phyloP scores from a whole-genome alignment of 2,113 vertebrate genomes.

The Dunckerocampus dactyliophorus region DNA sequence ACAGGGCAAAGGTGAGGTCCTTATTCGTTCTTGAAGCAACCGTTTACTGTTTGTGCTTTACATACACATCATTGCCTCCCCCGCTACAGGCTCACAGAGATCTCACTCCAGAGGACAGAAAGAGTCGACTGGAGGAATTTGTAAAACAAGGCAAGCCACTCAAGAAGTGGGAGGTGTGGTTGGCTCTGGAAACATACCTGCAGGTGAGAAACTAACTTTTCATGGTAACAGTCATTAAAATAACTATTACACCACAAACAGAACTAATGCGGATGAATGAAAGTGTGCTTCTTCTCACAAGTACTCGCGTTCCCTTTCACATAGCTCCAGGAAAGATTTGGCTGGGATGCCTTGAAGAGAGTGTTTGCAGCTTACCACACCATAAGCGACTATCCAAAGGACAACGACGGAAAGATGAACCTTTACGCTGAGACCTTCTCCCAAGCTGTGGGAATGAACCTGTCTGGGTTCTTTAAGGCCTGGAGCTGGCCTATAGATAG shows the following conservation, averaged over 20 bases:
- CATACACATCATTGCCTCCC: neutral
- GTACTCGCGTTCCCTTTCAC: neutral
- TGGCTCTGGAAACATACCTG: constrained; percentile 20
- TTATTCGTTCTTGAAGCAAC: neutral
- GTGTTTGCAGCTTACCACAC: constrained; percentile 74
- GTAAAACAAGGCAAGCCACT: constrained; percentile 40
- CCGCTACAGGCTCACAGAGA: constrained; percentile 21
- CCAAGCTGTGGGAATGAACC: constrained; percentile 66
- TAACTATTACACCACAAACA: neutral
- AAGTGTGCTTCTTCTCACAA: neutral
- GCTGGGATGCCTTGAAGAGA: constrained; percentile 74
- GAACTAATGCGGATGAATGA: neutral
- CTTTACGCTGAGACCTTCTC: constrained; percentile 76
- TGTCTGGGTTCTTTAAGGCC: constrained; percentile 73
- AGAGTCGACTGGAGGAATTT: constrained; percentile 33
- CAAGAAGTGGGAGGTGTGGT: constrained; percentile 49
- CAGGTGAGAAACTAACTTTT: neutral
- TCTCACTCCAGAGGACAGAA: constrained; percentile 13
- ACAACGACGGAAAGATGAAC: constrained; percentile 77
- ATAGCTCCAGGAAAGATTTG: constrained; percentile 79
- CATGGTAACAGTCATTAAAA: neutral
- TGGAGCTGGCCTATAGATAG: constrained; percentile 79
- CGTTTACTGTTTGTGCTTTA: neutral
- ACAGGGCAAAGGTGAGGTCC: constrained; percentile 44
- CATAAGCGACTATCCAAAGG: constrained; percentile 46